Conservation (phyloP, 2,113 vertebrate species). For the Speoplatyrhinus poulsoni region DNA sequence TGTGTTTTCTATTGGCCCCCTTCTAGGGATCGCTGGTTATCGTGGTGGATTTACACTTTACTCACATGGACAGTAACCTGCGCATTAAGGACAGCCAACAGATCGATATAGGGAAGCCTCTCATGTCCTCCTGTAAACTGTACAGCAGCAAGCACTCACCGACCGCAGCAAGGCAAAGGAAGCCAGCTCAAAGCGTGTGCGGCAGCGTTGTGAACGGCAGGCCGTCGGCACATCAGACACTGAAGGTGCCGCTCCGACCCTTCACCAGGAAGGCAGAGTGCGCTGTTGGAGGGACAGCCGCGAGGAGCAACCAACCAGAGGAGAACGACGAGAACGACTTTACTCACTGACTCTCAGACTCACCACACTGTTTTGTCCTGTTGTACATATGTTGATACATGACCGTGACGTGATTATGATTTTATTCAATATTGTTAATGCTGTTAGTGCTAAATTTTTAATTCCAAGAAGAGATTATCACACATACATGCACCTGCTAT, state of each 20-base stretch:
- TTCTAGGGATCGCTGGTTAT: conserved; percentile 76
- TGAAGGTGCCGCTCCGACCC: conserved; percentile 20
- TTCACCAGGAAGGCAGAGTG: conserved; percentile 65
- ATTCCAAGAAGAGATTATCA: too few species aligned
- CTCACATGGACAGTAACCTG: conserved; percentile 57
- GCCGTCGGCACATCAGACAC: conserved; percentile 15
- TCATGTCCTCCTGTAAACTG: conserved; percentile 74
- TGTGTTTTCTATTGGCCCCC: conserved; percentile 5
- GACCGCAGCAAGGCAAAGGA: conserved; percentile 1
- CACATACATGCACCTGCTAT: too few species aligned
- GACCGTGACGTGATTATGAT: neutral
- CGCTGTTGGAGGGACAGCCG: conserved; percentile 47
- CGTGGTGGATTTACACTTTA: conserved; percentile 80
- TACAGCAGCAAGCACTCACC: conserved; percentile 40
- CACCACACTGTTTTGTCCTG: neutral
- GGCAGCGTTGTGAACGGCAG: conserved; percentile 6
- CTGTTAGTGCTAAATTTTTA: too few species aligned
- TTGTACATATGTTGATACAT: conserved; percentile 30
- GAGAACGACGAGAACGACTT: conserved; percentile 83
- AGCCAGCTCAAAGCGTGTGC: conserved; percentile 28
- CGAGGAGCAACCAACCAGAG: conserved; percentile 76
- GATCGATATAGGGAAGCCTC: conserved; percentile 72
- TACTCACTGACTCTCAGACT: conserved; percentile 2
- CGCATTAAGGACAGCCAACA: conserved; percentile 72
- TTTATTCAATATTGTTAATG: neutral